A percentile compares a stretch with the other conserved stretches of the same genome.
These are phyloP conservation scores for Miichthys miiuy DNA, from an alignment of 2,797 vertebrate genomes.

Conservation along the genomic window DNA sequence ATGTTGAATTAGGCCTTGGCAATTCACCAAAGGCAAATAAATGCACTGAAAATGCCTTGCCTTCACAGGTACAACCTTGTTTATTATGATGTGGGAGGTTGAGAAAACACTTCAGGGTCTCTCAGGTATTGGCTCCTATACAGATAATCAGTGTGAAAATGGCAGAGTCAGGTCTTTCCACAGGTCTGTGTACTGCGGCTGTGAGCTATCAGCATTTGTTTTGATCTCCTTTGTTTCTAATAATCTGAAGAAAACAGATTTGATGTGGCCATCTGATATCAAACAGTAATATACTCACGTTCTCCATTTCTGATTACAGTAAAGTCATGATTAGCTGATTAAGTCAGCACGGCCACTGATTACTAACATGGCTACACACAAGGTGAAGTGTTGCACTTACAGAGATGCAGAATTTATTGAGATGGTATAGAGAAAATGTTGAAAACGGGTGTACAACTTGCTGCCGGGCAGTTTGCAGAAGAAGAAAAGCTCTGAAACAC, in stretches of 20 bases:
- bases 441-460: too few species aligned
- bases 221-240: conserved; percentile 19
- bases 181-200: conserved; percentile 22
- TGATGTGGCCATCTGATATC: not conserved
- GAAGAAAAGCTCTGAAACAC: not conserved
- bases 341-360: not conserved
- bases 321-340: not conserved
- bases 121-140: conserved; percentile 29
- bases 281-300: not conserved
- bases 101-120: conserved; percentile 41
- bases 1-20: conserved; percentile 41
- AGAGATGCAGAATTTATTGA: not conserved
- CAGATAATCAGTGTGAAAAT: conserved; percentile 48
- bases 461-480: not conserved
- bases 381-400: not conserved
- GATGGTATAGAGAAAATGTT: too few species aligned
- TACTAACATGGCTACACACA: not conserved
- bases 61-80: conserved; percentile 39
- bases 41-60: conserved; percentile 20
- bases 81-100: conserved; percentile 54
- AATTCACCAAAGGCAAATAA: conserved; percentile 37
- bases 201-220: conserved; percentile 8
- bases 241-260: not conserved
- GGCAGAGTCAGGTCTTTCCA: conserved; percentile 42
- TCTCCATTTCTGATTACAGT: not conserved